Conservation (phyloP, 92 coral and sea anemone genomes). For the Epizoanthus ramosus region DNA sequence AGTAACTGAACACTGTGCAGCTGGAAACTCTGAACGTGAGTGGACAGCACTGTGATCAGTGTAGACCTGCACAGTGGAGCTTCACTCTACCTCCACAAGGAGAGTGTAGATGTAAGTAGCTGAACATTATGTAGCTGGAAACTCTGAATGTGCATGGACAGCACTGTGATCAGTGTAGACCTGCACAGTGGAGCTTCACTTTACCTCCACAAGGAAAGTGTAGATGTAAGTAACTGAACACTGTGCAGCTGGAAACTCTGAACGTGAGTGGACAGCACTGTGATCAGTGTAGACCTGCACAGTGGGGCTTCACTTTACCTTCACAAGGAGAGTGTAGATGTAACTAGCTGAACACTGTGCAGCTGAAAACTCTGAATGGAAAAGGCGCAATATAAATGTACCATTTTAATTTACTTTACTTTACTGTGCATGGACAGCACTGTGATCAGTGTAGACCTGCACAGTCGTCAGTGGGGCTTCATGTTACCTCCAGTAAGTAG, state of each 20-base stretch:
- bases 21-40: too few species aligned
- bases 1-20: too few species aligned
- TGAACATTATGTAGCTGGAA: too few species aligned
- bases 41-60: constrained; percentile 85
- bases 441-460: constrained; percentile 86
- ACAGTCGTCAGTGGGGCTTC: constrained; percentile 78
- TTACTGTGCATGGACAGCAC: constrained; percentile 78
- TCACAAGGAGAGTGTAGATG: constrained; percentile 84
- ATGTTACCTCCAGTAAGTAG: constrained; percentile 31
- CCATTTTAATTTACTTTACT: too few species aligned
- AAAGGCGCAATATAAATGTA: too few species aligned
- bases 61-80: constrained; percentile 88
- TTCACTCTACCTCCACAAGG: constrained; percentile 78
- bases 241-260: too few species aligned
- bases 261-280: constrained; percentile 79
- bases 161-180: constrained; percentile 79
- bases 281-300: constrained; percentile 80
- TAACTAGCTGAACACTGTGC: constrained; percentile 5
- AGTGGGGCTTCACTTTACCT: constrained; percentile 83
- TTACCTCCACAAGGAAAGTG: constrained; percentile 78
- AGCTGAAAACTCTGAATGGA: too few species aligned
- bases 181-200: constrained; percentile 90
- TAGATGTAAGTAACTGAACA: constrained; percentile 42
- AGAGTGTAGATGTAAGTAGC: constrained; percentile 65
- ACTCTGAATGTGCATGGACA: constrained; percentile 67